Base-by-base conservation (phyloP, 30 jellyfish, hydroid and myxozoan species). In the Chironex yamaguchii region DNA sequence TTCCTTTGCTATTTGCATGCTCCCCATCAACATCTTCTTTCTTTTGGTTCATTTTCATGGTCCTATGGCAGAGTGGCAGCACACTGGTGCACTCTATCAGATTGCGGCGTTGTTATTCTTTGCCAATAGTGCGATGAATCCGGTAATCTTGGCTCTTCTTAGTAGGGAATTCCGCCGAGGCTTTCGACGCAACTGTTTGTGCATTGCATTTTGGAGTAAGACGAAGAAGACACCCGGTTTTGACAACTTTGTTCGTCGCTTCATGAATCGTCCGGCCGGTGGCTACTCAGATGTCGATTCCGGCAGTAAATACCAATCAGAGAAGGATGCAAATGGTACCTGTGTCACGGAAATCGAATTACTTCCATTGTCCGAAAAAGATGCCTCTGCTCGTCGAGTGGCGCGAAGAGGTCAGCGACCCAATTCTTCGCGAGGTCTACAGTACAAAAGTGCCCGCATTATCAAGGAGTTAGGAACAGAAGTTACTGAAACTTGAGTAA, bases 91-190 rank as follows among this genome's bases (percentile, higher is more conserved):
- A 22, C 36, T 89, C 0, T 62, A 32, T 70, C 94, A 86, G 81
- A 64, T 71, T 0, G 62, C 95, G 17, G 31, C 85, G 0, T 82
- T 96, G 14, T 34, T 95, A 27, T 64, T 95, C 3, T 48, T 90
- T 26, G 85, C 96, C 62, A 89, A 95, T 85, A 90, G 98, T 35
- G 81, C 79, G 0, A 81, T 89, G 97, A 95, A 95, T 62, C 99
- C 99, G 53, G 76, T 95, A 71, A 95, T 95, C 29, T 84, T 95
- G 34, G 89, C 65, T 71, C 67, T 67, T 2, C 81, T 95, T 62
- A 90, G 99, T 67, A 71, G 86, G 50, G 98, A 89, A 14, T 89
- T 77, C 79, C 71, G 82, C 62, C 36, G 78, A 14, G 98, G 98
- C 26, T 89, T 89, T 82, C 80, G 63, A 17, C 76, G 71, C n/a